A percentile compares a stretch with the other conserved stretches of the same genome.
Evolutionary conservation across 1,140 invertebrate species (phyloP).

Genomic region (Drosophila nannoptera): DNA sequence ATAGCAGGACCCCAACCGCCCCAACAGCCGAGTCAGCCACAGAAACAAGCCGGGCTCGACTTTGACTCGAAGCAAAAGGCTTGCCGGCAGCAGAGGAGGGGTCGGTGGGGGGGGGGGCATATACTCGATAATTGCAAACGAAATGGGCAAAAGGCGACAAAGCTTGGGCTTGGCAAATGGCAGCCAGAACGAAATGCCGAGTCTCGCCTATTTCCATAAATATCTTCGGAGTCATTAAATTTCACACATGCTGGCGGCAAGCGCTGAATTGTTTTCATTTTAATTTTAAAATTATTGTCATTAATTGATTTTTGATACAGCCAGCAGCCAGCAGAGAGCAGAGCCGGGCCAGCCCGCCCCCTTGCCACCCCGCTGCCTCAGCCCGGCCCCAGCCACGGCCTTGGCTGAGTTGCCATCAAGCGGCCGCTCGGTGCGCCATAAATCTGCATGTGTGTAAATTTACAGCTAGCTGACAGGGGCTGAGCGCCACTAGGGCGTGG

Average conservation of each 20-base stretch:
- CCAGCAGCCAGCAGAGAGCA: neutral
- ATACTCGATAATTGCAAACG: conserved; percentile 75
- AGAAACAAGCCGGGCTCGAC: conserved; percentile 1
- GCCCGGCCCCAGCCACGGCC: neutral
- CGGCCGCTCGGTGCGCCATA: conserved; percentile 36
- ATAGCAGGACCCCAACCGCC: neutral
- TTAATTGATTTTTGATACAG: conserved; percentile 77
- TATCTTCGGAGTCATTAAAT: conserved; percentile 78
- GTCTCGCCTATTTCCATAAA: conserved; percentile 64
- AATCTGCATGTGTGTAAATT: conserved; percentile 60
- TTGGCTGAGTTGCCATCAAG: no score
- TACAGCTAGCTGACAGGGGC: neutral
- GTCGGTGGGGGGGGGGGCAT: conserved; percentile 33
- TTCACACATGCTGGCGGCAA: conserved; percentile 73
- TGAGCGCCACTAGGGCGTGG: neutral
- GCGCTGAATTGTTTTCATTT: conserved; percentile 74
- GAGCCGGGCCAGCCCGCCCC: no score
- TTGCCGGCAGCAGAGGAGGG: neutral
- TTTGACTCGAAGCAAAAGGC: conserved; percentile 21
- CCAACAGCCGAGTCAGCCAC: neutral
- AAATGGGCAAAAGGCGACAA: conserved; percentile 47
- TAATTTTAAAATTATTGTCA: conserved; percentile 78
- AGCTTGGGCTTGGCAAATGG: conserved; percentile 11
- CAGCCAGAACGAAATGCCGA: neutral
- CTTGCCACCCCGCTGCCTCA: neutral